Evolutionary conservation across 2,888 invertebrate species (phyloP), one percentile per base, ranked within the genome.

Genomic region (Arctia plantaginis): DNA sequence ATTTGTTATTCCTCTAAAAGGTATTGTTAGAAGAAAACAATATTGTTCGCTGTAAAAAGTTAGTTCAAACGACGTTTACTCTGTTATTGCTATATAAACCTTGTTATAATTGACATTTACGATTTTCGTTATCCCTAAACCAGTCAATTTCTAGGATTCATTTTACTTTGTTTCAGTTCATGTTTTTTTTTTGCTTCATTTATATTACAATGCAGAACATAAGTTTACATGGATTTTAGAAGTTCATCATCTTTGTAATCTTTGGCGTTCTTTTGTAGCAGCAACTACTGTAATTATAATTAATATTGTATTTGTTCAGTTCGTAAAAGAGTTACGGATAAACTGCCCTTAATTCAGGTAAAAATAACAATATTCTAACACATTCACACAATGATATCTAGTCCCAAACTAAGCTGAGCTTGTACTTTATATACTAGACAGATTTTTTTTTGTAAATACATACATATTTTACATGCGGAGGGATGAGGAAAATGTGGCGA

Each of bases 21-120:
- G n/a, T 41, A 41, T 18, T 41, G 41, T 66, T 18, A 0, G 27
- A 66, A 66, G 27, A 27, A 18, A 66, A 44, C 18, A 66, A 66
- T 30, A 15, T 44, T 27, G 3, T 66, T 2, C 41, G 18, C 44
- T 27, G 27, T 44, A 66, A n/a, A n/a, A 41, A 23, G 51, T 51
- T 23, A 51, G 66, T 41, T 66, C 10, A 66, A 66, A 41, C 18
- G 18, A 27, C n/a, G 4, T 35, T 71, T 51, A 35, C 47, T 65
- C 35, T 10, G 3, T 33, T 51, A 70, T 70, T 70, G 70, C n/a
- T 39, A 66, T 35, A 35, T 66, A 71, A 71, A 71, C 66, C 71
- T 55, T 55, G 3, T 27, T 35, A 13, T 71, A 66, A 71, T 66
- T 71, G 71, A 41, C 66, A 39, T 71, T 71, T 47, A 66, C 66